Conservation (phyloP, 2,888 invertebrate genomes). For the Heliothis peltigera region DNA sequence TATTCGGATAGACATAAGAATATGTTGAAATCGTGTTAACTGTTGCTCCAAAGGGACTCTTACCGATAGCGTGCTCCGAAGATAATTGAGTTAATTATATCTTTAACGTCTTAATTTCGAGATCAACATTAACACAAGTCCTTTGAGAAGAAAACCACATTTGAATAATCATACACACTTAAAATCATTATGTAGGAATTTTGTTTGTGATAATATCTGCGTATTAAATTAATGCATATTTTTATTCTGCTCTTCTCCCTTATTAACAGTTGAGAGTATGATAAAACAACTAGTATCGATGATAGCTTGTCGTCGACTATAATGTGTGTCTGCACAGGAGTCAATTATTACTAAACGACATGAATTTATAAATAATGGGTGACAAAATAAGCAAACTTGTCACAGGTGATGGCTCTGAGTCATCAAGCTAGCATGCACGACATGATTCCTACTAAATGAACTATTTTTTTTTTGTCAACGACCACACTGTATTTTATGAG, state of each 20-base stretch:
- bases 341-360: constrained; percentile 80
- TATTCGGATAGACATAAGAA: constrained; percentile 40
- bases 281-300: constrained; percentile 72
- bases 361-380: constrained; percentile 74
- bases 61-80: constrained; percentile 26
- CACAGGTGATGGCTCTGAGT: constrained; percentile 34
- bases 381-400: constrained; percentile 55
- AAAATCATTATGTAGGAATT: constrained; percentile 37
- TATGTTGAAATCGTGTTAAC: constrained; percentile 19
- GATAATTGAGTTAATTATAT: constrained; percentile 20
- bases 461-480: constrained; percentile 25
- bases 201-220: constrained; percentile 53
- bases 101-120: constrained; percentile 39
- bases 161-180: constrained; percentile 49
- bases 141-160: constrained; percentile 29
- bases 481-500: constrained; percentile 21
- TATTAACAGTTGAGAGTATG: constrained; percentile 53
- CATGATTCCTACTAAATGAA: constrained; percentile 18
- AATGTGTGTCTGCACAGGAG: constrained; percentile 57
- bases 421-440: constrained; percentile 43
- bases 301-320: constrained; percentile 72
- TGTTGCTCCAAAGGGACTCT: constrained; percentile 19
- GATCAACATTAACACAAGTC: constrained; percentile 33
- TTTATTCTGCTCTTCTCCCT: constrained; percentile 42
- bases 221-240: constrained; percentile 45